These are phyloP conservation scores for Cydia amplana DNA, from an alignment of 1,140 invertebrate genomes.

Conservation along the genomic window DNA sequence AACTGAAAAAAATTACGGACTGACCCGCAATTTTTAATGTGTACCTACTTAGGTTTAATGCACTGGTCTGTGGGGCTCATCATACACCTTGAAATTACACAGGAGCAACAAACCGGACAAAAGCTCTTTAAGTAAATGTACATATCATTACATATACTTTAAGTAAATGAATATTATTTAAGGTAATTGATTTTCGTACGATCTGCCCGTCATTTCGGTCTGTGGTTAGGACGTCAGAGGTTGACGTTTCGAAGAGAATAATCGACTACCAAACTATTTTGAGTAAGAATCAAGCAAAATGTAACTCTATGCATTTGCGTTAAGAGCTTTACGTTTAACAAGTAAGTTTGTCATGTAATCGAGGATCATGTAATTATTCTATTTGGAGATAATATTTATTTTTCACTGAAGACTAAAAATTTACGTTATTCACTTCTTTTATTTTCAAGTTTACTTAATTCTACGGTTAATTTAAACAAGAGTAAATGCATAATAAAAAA, in stretches of 20 bases:
- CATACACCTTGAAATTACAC: slow-evolving; percentile 2
- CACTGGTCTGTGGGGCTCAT: neutral
- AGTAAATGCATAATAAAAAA: no score
- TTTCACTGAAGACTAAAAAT: neutral
- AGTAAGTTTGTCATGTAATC: neutral
- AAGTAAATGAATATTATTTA: slow-evolving; percentile 20
- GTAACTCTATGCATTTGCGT: neutral
- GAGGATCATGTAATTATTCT: neutral
- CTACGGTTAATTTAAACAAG: no score
- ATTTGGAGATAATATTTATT: no score
- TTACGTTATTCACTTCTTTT: neutral
- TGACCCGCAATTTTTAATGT: neutral
- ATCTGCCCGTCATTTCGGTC: neutral
- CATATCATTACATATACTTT: slow-evolving; percentile 17
- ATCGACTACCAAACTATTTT: neutral
- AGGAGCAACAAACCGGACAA: neutral
- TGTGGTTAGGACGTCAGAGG: slow-evolving; percentile 19
- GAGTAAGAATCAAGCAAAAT: neutral
- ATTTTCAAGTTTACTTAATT: no score
- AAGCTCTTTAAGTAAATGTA: slow-evolving; percentile 24
- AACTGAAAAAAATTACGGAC: neutral
- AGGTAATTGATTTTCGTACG: neutral
- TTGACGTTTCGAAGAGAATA: neutral
- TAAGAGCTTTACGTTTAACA: neutral
- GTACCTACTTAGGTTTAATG: no score